These are phyloP conservation scores for Platysternon megacephalum DNA, from an alignment of 2,113 vertebrate genomes.

Conservation along the genomic window DNA sequence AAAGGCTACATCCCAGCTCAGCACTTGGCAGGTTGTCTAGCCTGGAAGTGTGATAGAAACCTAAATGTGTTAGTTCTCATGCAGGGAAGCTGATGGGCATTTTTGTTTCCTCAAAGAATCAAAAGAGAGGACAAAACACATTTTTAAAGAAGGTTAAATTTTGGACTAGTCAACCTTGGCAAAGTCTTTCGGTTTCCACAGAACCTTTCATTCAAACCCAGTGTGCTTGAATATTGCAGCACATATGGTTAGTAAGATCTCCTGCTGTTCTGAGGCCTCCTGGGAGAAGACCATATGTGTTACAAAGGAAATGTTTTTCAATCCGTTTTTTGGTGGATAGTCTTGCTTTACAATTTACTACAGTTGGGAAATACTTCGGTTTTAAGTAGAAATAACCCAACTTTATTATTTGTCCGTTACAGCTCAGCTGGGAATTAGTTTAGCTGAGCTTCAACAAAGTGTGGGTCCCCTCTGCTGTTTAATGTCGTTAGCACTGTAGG, in stretches of 20 bases:
- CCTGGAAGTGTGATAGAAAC: not conserved
- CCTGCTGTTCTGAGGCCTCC: not conserved
- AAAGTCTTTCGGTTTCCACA: not conserved
- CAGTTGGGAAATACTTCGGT: not conserved
- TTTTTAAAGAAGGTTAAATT: not conserved
- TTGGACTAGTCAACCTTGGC: not conserved
- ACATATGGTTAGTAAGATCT: not conserved
- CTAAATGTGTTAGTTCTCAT: not conserved
- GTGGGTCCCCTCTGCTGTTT: not conserved
- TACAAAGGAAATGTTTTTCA: not conserved
- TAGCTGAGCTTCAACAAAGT: not conserved
- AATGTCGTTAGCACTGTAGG: not conserved
- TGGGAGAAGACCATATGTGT: not conserved
- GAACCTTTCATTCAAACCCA: not conserved
- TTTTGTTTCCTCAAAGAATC: not conserved
- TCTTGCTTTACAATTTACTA: conserved; percentile 16
- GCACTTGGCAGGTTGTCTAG: not conserved
- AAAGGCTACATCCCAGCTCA: not conserved
- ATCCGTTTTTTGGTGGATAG: not conserved
- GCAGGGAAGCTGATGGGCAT: not conserved
- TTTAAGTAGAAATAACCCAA: not conserved
- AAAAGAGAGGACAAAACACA: not conserved
- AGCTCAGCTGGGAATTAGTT: not conserved
- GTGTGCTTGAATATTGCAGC: not conserved
- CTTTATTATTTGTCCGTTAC: conserved; percentile 1